Percentiles rank a stretch among this genome's conserved stretches.
Conservation (phyloP, 2,888 invertebrate species). For the Encarsia formosa region DNA sequence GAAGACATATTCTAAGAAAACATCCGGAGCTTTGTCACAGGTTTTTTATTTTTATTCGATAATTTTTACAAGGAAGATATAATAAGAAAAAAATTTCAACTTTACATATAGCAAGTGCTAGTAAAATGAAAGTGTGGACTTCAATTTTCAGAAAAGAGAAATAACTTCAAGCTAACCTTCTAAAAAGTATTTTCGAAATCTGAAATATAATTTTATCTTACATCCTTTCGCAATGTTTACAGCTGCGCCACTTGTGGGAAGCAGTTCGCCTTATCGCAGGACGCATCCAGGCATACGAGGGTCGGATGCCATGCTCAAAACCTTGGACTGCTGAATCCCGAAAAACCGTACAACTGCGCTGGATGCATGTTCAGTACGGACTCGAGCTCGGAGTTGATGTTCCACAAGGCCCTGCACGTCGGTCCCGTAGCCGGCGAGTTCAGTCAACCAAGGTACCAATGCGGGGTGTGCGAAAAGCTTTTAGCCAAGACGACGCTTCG, state of each 20-base stretch:
- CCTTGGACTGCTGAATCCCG: background rate
- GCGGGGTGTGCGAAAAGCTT: conserved; percentile 64
- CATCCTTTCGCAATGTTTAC: too few species aligned
- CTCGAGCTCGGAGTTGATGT: conserved; percentile 68
- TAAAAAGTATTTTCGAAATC: too few species aligned
- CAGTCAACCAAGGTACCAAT: conserved; percentile 58
- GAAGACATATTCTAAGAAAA: conserved; percentile 58
- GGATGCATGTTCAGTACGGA: conserved; percentile 61
- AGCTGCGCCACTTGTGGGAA: conserved; percentile 71
- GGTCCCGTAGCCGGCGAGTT: conserved; percentile 46
- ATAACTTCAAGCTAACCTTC: too few species aligned
- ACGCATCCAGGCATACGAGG: conserved; percentile 68
- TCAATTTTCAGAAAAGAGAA: too few species aligned
- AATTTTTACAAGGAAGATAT: too few species aligned
- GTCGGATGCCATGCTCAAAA: conserved; percentile 11
- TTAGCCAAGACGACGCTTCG: conserved; percentile 66
- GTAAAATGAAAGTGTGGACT: too few species aligned
- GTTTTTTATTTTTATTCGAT: too few species aligned
- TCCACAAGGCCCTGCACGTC: conserved; percentile 67
- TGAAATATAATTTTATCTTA: too few species aligned
- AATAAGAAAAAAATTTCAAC: conserved; percentile 33
- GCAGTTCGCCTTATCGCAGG: conserved; percentile 68
- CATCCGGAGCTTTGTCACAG: conserved; percentile 65
- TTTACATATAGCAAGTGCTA: background rate
- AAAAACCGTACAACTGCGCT: conserved; percentile 56